Conservation (phyloP, 2,888 invertebrate species). For the Dryomyza anilis region DNA sequence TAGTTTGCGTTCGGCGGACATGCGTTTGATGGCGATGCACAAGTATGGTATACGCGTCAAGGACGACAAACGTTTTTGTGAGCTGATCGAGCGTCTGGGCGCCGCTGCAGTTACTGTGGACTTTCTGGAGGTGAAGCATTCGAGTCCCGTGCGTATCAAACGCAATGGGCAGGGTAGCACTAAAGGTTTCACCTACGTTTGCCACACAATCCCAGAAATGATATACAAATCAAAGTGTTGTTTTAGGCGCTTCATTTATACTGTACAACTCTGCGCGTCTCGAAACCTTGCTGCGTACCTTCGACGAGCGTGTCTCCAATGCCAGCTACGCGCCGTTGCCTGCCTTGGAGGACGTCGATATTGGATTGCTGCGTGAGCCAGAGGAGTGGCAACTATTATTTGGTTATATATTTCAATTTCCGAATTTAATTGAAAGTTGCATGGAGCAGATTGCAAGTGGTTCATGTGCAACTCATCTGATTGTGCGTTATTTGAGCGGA, state of each 20-base stretch:
- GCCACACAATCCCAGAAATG: not conserved
- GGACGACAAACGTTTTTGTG: conserved; percentile 63
- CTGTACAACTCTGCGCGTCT: conserved; percentile 80
- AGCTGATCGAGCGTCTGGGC: conserved; percentile 68
- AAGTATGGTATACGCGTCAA: conserved; percentile 68
- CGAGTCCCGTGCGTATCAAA: conserved; percentile 66
- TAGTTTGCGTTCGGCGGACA: conserved; percentile 68
- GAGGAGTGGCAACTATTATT: conserved; percentile 79
- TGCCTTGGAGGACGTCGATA: conserved; percentile 66
- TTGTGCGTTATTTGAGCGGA: conserved; percentile 69
- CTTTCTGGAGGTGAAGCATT: conserved; percentile 69
- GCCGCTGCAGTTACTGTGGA: conserved; percentile 72
- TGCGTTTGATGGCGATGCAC: conserved; percentile 71
- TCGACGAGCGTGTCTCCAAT: conserved; percentile 64
- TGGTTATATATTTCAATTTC: conserved; percentile 71
- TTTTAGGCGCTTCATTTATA: conserved; percentile 74
- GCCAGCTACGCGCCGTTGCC: conserved; percentile 69
- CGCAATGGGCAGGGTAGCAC: conserved; percentile 52
- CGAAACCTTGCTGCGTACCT: conserved; percentile 70
- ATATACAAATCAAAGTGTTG: conserved; percentile 9
- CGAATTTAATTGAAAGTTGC: conserved; percentile 66
- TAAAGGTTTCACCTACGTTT: conserved; percentile 41
- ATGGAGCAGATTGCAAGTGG: conserved; percentile 63
- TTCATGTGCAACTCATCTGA: conserved; percentile 67
- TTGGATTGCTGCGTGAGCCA: conserved; percentile 70